Evolutionary conservation across 2,888 invertebrate genomes (phyloP).

Genomic region (Chymomyza caudatula): DNA sequence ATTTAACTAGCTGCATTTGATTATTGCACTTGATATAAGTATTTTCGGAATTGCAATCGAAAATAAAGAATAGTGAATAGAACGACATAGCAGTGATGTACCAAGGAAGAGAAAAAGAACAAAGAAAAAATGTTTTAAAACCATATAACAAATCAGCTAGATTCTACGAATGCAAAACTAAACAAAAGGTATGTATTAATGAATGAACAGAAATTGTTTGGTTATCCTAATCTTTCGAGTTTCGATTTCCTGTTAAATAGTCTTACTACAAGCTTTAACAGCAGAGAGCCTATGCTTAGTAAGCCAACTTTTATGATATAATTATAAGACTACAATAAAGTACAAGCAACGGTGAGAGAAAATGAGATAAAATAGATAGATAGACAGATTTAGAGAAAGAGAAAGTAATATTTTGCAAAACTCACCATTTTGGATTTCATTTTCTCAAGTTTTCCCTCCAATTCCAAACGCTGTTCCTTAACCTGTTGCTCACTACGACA

Average conservation of each 20-base stretch:
- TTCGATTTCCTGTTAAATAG: too few relatives aligned
- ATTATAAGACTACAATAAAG: too few relatives aligned
- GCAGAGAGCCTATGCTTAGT: too few relatives aligned
- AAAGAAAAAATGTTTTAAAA: constrained; percentile 2
- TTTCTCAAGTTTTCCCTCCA: constrained; percentile 86
- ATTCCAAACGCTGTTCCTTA: constrained; percentile 80
- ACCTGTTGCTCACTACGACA: constrained; percentile 66
- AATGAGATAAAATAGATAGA: neutral
- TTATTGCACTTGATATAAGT: neutral
- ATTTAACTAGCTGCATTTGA: neutral
- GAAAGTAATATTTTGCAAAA: too few relatives aligned
- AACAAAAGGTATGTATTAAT: too few relatives aligned
- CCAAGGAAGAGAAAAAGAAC: neutral
- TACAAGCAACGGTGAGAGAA: neutral
- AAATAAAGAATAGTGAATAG: neutral
- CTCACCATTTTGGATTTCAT: constrained; percentile 91
- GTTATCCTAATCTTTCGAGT: too few relatives aligned
- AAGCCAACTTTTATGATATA: too few relatives aligned
- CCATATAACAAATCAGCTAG: neutral
- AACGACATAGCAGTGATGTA: neutral
- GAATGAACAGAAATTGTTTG: too few relatives aligned
- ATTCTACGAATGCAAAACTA: neutral
- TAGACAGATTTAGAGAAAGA: too few relatives aligned
- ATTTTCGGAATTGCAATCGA: neutral
- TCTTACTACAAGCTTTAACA: too few relatives aligned